Percentiles rank a stretch among this genome's conserved stretches.
Conservation (phyloP, 1,140 invertebrate species). For the Zelostemma sp. region DNA sequence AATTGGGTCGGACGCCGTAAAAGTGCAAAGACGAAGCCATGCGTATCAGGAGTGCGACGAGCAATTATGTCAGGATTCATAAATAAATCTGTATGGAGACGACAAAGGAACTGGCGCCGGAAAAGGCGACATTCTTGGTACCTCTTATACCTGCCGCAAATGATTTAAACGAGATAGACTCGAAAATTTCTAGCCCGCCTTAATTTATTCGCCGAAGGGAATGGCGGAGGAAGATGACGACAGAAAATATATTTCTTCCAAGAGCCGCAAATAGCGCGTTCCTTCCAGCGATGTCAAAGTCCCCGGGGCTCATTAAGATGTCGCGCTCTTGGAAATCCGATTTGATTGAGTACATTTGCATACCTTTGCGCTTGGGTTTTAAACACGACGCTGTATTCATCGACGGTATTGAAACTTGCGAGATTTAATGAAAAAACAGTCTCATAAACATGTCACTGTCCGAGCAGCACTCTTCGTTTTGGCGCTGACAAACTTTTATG, state of each 20-base stretch:
- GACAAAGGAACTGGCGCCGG: conserved; percentile 27
- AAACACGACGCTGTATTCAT: not conserved
- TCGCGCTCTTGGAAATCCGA: not conserved
- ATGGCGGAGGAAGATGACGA: not conserved
- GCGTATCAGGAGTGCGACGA: conserved; percentile 20
- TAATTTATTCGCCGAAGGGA: not conserved
- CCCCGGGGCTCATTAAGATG: not conserved
- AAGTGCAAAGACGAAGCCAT: conserved; percentile 54
- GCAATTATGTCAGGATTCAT: conserved; percentile 38
- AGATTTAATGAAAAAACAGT: no score
- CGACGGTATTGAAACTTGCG: not conserved
- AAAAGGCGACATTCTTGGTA: conserved; percentile 1
- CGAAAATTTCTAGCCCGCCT: not conserved
- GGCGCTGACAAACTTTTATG: no score
- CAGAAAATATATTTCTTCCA: not conserved
- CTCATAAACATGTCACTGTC: no score
- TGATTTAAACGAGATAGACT: no score
- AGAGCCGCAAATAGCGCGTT: not conserved
- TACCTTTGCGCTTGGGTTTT: not conserved
- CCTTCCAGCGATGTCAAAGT: not conserved
- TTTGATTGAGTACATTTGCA: not conserved
- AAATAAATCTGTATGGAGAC: conserved; percentile 26
- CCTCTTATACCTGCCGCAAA: no score
- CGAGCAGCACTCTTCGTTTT: no score
- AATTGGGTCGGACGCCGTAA: conserved; percentile 54